Evolutionary conservation across 2,113 vertebrate species (phyloP).

Genomic region (Lasiurus cinereus): DNA sequence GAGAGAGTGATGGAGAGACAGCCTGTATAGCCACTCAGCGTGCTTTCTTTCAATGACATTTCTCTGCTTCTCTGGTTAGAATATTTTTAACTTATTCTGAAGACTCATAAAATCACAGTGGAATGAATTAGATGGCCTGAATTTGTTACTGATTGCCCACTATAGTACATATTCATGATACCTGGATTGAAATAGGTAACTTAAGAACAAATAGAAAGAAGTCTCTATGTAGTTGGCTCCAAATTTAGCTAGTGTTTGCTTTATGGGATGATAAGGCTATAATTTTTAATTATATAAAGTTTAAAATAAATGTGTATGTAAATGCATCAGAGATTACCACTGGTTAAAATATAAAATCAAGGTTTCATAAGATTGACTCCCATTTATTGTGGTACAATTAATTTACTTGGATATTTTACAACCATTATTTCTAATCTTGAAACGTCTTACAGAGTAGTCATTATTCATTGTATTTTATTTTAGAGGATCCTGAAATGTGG

Average conservation of each 20-base stretch:
- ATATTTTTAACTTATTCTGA: neutral
- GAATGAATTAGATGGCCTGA: neutral
- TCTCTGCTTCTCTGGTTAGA: neutral
- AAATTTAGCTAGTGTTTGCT: neutral
- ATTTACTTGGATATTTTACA: neutral
- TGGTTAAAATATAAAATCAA: neutral
- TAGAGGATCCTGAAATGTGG: neutral
- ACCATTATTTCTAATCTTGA: neutral
- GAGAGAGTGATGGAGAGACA: neutral
- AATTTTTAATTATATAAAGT: neutral
- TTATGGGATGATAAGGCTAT: neutral
- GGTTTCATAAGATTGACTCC: conserved; percentile 12
- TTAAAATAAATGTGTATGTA: neutral
- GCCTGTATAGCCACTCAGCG: neutral
- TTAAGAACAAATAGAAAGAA: neutral
- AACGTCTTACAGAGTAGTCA: neutral
- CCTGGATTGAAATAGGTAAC: neutral
- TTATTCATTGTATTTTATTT: conserved; percentile 8
- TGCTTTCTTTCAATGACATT: neutral
- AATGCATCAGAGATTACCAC: neutral
- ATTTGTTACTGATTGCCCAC: neutral
- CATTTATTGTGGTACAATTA: neutral
- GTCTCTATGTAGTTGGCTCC: neutral
- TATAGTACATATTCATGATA: neutral
- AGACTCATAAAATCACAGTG: neutral